A percentile compares a stretch with the other conserved stretches of the same genome.
These are phyloP conservation scores for Microcebus tavaratra DNA, from an alignment of 2,113 vertebrate genomes.

Conservation along the genomic window DNA sequence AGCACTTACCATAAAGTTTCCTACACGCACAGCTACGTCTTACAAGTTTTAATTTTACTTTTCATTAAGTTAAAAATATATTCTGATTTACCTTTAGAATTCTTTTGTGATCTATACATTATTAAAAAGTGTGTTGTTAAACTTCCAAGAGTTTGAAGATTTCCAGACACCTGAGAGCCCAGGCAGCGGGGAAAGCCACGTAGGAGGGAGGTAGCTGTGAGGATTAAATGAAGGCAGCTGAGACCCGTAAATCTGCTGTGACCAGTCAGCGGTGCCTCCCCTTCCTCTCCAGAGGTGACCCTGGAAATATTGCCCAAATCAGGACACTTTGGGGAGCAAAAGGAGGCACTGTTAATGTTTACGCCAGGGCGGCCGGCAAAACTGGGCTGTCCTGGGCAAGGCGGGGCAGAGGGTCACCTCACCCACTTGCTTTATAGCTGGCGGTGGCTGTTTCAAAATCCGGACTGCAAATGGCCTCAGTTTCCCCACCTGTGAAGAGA, in stretches of 20 bases:
- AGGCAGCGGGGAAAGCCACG: accelerated
- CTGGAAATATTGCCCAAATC: neutral
- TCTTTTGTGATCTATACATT: neutral
- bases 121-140: neutral
- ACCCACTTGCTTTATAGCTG: neutral
- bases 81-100: neutral
- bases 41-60: neutral
- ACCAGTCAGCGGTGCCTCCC: neutral
- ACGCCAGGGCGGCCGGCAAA: neutral
- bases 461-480: neutral
- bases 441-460: neutral
- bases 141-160: neutral
- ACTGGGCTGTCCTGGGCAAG: neutral
- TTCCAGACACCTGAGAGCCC: neutral
- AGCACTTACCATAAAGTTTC: neutral
- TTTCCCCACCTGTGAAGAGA: neutral
- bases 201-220: neutral
- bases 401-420: too few relatives aligned
- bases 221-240: neutral
- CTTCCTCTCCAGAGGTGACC: neutral
- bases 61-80: neutral
- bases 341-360: neutral
- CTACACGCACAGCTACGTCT: neutral
- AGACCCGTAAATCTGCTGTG: neutral
- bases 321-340: neutral